Conservation (phyloP, 2,888 invertebrate species). For the Tricholauxania praeusta region DNA sequence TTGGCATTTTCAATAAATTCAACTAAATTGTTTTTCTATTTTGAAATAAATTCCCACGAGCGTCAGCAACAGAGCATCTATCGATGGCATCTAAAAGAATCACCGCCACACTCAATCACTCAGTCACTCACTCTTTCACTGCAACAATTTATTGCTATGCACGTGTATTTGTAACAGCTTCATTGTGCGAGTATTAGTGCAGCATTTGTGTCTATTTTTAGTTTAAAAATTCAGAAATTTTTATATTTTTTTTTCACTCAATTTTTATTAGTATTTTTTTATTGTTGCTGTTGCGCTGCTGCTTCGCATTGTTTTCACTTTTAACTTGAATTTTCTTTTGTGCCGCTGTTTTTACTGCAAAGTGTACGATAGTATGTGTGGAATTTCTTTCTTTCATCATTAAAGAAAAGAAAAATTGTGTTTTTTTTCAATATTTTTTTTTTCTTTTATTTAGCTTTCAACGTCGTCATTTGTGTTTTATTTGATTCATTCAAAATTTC, state of each 20-base stretch:
- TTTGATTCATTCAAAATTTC: conserved; percentile 13
- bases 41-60: no score
- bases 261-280: neutral
- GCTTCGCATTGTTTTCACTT: conserved; percentile 26
- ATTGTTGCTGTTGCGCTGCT: neutral
- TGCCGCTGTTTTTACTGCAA: no score
- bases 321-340: conserved; percentile 26
- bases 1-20: no score
- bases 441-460: neutral
- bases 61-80: no score
- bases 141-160: no score
- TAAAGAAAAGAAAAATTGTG: neutral
- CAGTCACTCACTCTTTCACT: no score
- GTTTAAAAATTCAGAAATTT: neutral
- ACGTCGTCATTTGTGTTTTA: neutral
- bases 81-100: no score
- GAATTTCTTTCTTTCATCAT: conserved; percentile 14
- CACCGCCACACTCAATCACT: no score
- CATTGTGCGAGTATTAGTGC: no score
- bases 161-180: no score
- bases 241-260: neutral
- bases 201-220: no score
- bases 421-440: neutral
- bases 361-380: neutral
- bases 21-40: no score